These are phyloP conservation scores for Drosophila sechellia DNA, from an alignment of 1,140 invertebrate species.

Conservation along the genomic window DNA sequence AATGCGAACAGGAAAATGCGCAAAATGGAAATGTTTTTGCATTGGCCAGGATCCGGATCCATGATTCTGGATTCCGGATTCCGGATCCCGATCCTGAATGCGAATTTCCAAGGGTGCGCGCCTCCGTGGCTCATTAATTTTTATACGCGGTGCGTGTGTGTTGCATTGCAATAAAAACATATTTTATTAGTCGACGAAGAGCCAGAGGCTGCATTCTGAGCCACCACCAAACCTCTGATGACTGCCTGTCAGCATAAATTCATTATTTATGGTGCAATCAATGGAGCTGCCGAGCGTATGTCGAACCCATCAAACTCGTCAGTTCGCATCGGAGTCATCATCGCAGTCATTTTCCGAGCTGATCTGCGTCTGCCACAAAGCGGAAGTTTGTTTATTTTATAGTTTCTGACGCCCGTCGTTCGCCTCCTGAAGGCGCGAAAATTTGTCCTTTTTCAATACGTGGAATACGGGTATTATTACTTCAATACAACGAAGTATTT, in stretches of 20 bases:
- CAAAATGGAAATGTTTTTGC: slow-evolving; percentile 45
- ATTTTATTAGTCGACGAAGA: slow-evolving; percentile 81
- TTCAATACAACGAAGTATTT: neutral
- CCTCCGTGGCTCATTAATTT: slow-evolving; percentile 84
- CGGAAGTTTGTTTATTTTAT: slow-evolving; percentile 85
- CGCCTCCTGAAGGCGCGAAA: slow-evolving; percentile 57
- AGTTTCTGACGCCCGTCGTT: slow-evolving; percentile 68
- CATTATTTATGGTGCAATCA: slow-evolving; percentile 84
- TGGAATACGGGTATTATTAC: neutral
- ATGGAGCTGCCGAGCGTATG: slow-evolving; percentile 83
- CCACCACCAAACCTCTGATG: slow-evolving; percentile 60
- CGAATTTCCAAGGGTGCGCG: slow-evolving; percentile 63
- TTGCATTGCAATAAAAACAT: slow-evolving; percentile 78
- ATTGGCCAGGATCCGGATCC: slow-evolving; percentile 33
- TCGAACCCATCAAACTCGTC: slow-evolving; percentile 82
- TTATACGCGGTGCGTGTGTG: slow-evolving; percentile 71
- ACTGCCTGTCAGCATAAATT: slow-evolving; percentile 84
- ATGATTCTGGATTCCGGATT: neutral
- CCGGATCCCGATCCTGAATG: slow-evolving; percentile 16
- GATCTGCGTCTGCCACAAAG: slow-evolving; percentile 31
- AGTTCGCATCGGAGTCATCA: slow-evolving; percentile 64
- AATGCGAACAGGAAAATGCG: slow-evolving; percentile 47
- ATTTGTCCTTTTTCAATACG: slow-evolving; percentile 36
- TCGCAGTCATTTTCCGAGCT: slow-evolving; percentile 61
- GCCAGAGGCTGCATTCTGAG: slow-evolving; percentile 22